These are phyloP conservation scores for Smittia aterrima DNA, from an alignment of 2,888 invertebrate species.

Conservation along the genomic window DNA sequence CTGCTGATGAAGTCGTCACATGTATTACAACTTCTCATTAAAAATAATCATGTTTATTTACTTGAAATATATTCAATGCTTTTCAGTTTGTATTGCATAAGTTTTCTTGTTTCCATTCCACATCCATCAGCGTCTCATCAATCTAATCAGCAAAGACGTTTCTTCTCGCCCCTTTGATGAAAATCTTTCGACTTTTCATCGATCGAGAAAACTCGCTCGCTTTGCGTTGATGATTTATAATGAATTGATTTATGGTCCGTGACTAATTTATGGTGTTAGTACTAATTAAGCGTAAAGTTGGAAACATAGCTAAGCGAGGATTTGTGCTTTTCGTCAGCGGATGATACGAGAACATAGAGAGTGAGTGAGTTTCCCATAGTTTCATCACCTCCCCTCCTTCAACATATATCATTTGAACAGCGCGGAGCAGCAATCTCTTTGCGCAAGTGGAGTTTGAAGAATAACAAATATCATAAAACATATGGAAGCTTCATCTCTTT, in stretches of 20 bases:
- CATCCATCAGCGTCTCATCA: neutral
- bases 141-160: slow-evolving; percentile 9
- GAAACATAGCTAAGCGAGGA: neutral
- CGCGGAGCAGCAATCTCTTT: too few species aligned
- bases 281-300: slow-evolving; percentile 20
- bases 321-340: slow-evolving; percentile 18
- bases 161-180: neutral
- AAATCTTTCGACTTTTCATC: neutral
- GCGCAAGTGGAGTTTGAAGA: neutral
- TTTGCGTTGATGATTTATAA: slow-evolving; percentile 22
- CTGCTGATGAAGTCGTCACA: slow-evolving; percentile 22
- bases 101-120: slow-evolving; percentile 5
- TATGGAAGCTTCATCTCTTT: neutral
- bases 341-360: too few species aligned
- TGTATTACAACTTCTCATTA: slow-evolving; percentile 34
- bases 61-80: neutral
- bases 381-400: too few species aligned
- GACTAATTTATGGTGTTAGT: slow-evolving; percentile 23
- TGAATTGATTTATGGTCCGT: slow-evolving; percentile 20
- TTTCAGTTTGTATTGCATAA: neutral
- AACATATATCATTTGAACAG: neutral
- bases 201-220: neutral
- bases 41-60: slow-evolving; percentile 26
- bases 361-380: neutral
- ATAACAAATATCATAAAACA: neutral